Conservation (phyloP, 2,113 vertebrate species). For the Nerophis lumbriciformis region DNA sequence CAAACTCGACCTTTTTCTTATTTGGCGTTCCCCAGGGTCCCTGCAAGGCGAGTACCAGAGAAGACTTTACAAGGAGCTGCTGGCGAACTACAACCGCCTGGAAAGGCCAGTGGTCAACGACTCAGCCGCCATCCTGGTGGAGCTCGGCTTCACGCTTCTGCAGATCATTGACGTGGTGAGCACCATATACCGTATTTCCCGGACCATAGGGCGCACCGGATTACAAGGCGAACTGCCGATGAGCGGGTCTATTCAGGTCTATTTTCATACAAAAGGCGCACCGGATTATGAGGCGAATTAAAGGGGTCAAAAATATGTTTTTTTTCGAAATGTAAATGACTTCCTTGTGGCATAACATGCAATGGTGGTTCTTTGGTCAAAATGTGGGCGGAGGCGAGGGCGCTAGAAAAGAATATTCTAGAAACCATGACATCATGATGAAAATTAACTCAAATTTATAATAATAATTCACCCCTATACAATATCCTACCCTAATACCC, state of each 20-base stretch:
- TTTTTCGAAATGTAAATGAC: background rate
- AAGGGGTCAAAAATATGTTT: no score
- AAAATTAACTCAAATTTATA: no score
- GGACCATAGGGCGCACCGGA: no score
- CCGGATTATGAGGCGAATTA: no score
- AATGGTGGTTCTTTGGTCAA: background rate
- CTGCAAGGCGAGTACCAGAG: constrained; percentile 81
- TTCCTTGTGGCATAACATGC: background rate
- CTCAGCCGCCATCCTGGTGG: constrained; percentile 77
- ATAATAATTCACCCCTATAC: no score
- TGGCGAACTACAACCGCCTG: constrained; percentile 81
- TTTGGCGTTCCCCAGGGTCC: constrained; percentile 58
- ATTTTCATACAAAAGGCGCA: no score
- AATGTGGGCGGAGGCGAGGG: no score
- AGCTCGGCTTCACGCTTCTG: constrained; percentile 80
- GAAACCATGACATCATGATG: no score
- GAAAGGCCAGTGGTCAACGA: constrained; percentile 82
- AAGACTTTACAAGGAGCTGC: constrained; percentile 78
- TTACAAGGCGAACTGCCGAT: no score
- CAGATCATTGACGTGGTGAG: constrained; percentile 87
- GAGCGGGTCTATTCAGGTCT: no score
- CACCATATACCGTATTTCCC: background rate
- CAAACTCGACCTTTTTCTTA: background rate
- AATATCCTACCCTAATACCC: no score
- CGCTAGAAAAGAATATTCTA: no score